phyloP scores from a whole-genome alignment of 1,140 invertebrate genomes.

The Brachionus paranguensis region DNA sequence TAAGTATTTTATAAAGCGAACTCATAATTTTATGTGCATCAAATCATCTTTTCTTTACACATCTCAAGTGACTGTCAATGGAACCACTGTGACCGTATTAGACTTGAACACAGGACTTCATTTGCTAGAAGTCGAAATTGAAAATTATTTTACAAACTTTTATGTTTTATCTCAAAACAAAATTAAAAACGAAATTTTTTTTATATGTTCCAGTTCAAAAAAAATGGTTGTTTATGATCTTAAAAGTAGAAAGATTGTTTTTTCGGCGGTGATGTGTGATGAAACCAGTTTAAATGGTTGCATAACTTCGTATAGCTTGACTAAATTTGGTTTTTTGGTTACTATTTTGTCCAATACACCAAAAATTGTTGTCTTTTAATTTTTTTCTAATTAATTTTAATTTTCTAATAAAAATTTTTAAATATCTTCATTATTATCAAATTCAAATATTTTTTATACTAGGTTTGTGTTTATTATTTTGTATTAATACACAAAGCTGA shows the following conservation, averaged over 20 bases:
- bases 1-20: slow-evolving; percentile 3
- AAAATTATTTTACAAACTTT: slow-evolving; percentile 3
- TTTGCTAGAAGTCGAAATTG: neutral
- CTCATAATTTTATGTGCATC: neutral
- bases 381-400: neutral
- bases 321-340: neutral
- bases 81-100: neutral
- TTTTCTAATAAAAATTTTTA: neutral
- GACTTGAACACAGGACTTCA: neutral
- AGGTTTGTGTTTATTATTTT: too few species aligned
- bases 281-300: neutral
- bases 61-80: neutral
- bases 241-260: neutral
- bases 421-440: neutral
- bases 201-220: neutral
- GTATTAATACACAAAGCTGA: too few species aligned
- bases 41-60: neutral
- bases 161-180: neutral
- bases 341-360: neutral
- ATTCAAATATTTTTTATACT: too few species aligned
- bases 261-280: neutral
- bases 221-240: slow-evolving; percentile 6
- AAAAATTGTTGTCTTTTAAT: neutral
- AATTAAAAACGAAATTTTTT: neutral
- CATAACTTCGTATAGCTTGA: neutral